Evolutionary conservation across 2,113 vertebrate genomes (phyloP).

Genomic region (Synodontis membranacea): DNA sequence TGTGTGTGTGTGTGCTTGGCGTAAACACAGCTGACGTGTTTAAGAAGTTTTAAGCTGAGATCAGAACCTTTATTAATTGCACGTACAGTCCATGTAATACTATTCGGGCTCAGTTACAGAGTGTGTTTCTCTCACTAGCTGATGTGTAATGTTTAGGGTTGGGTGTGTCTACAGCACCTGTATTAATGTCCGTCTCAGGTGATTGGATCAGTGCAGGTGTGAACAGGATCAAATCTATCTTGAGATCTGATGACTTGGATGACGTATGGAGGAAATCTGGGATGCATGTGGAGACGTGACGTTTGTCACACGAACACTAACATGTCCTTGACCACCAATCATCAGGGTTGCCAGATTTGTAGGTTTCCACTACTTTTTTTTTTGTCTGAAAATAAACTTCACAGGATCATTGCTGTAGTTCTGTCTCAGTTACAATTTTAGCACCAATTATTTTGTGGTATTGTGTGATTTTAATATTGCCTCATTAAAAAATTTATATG

Average conservation of each 20-base stretch:
- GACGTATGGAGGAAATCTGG: not conserved
- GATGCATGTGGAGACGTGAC: not conserved
- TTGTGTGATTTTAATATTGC: too few relatives aligned
- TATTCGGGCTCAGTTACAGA: not conserved
- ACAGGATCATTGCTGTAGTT: not conserved
- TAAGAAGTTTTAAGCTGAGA: not conserved
- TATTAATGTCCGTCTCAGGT: not conserved
- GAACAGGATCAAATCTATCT: not conserved
- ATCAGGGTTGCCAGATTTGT: not conserved
- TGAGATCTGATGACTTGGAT: not conserved
- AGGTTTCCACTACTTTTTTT: not conserved
- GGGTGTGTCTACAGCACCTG: not conserved
- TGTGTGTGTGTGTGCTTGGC: constrained; percentile 1
- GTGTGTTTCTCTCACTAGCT: not conserved
- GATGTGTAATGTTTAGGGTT: not conserved
- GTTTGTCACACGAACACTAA: not conserved
- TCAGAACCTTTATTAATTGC: not conserved
- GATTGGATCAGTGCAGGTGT: not conserved
- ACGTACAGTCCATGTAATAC: not conserved
- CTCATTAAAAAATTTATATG: too few relatives aligned
- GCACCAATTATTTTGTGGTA: too few relatives aligned
- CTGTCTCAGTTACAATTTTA: not conserved
- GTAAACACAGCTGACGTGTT: not conserved
- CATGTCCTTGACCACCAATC: not conserved
- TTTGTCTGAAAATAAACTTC: not conserved